These are phyloP conservation scores for Zootoca vivipara DNA, from an alignment of 2,113 vertebrate genomes.

Conservation along the genomic window DNA sequence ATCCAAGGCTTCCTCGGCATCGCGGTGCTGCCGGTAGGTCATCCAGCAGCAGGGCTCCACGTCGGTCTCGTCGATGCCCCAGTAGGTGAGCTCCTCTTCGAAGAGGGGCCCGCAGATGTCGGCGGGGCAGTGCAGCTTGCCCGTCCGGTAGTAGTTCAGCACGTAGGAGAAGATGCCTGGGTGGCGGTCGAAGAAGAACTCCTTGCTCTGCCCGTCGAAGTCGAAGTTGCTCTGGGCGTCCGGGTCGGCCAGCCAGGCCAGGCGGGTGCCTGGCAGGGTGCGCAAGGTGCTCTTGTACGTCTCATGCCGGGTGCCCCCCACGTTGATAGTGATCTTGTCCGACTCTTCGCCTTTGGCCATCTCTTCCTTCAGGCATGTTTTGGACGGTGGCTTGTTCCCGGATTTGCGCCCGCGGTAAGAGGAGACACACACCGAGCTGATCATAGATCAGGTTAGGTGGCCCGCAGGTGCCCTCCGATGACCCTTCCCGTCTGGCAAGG, in stretches of 20 bases:
- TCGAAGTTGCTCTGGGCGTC: constrained; percentile 82
- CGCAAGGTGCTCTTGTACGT: constrained; percentile 96
- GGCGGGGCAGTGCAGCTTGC: constrained; percentile 97
- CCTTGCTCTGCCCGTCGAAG: constrained; percentile 79
- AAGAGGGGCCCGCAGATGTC: constrained; percentile 97
- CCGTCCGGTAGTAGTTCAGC: constrained; percentile 96
- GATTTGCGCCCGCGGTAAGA: constrained; percentile 99
- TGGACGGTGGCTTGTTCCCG: constrained; percentile 97
- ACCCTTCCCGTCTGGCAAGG: constrained; percentile 71
- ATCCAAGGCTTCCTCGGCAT: constrained; percentile 95
- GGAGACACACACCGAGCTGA: constrained; percentile 99
- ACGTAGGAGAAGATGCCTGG: constrained; percentile 97
- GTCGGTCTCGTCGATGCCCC: constrained; percentile 98
- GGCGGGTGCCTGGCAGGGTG: constrained; percentile 93
- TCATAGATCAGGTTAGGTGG: constrained; percentile 84
- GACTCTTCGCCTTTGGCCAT: constrained; percentile 94
- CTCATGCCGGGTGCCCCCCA: constrained; percentile 95
- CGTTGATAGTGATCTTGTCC: constrained; percentile 95
- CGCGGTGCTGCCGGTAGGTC: constrained; percentile 95
- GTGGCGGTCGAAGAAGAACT: constrained; percentile 97
- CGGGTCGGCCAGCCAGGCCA: constrained; percentile 92
- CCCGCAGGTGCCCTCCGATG: constrained; percentile 68
- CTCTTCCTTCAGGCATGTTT: constrained; percentile 99
- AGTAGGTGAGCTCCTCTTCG: constrained; percentile 96
- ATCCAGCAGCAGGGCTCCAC: constrained; percentile 99